Evolutionary conservation across 2,797 vertebrate species (phyloP), one percentile per base, ranked within the genome.

Genomic region (Poeciliopsis infans): DNA sequence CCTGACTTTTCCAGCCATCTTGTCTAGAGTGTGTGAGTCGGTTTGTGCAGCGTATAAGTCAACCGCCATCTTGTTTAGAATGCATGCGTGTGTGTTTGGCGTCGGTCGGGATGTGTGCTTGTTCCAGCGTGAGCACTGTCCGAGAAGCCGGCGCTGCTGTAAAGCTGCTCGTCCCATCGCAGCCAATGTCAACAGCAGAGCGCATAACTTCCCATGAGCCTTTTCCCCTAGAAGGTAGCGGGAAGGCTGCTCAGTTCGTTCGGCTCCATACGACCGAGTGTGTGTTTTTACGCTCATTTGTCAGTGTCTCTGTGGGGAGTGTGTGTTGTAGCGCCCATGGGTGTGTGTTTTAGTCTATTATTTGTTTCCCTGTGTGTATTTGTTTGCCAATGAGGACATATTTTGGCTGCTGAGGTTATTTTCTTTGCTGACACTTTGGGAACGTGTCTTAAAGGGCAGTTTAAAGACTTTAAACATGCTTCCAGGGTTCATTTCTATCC

Each of bases 161-260:
- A 87, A 89, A 91, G 89, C 87, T 87, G 80, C 85, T 88, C 71
- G 31, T 83, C 82, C 77, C 31, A 68, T 80, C 10, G 53, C 81
- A 83, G 92, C 92, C 91, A 93, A 91, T 79, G 89, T 93, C 92
- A 93, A 92, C 92, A 93, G 85, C 79, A 69, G n/a, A 66, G 83
- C 45, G 79, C 91, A 93, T 91, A 93, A 91, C 91, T 93, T 93
- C 91, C 91, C 92, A 93, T 90, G 89, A 90, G 89, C 86, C 92
- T 91, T 85, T 92, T 91, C 88, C 91, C 91, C 86, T 93, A 93
- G 68, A 93, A 93, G 92, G 92, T 89, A 91, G 90, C 87, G 81
- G 87, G 75, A 83, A 76, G 84, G 57, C 87, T 88, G 83, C 88
- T 85, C 79, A 8, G 45, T 57, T 79, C 43, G 70, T 72, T 25